Percentiles rank a stretch among this genome's conserved stretches.
These are phyloP conservation scores for Perca schrenkii DNA, from an alignment of 2,113 vertebrate genomes.

Conservation along the genomic window DNA sequence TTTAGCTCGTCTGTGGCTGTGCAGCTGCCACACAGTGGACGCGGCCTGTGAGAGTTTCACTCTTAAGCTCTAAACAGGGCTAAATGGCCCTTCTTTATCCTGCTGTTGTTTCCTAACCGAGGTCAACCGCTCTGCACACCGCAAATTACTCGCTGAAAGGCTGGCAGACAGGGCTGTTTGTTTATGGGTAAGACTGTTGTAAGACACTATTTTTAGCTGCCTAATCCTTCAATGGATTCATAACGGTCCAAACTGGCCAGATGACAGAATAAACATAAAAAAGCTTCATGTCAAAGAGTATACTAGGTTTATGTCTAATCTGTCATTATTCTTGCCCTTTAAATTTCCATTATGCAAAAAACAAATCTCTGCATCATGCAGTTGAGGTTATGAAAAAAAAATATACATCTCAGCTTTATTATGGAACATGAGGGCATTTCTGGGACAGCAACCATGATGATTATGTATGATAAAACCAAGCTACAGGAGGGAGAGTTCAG, in stretches of 20 bases:
- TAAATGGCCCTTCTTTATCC: conserved; percentile 60
- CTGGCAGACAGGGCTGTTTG: conserved; percentile 72
- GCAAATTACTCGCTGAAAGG: conserved; percentile 75
- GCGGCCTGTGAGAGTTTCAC: conserved; percentile 24
- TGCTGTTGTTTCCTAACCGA: conserved; percentile 68
- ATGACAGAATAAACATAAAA: conserved; percentile 67
- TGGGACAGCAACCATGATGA: neutral
- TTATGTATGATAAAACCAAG: conserved; percentile 34
- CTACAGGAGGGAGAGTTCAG: neutral
- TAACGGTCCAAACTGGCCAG: conserved; percentile 71
- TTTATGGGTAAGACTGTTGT: conserved; percentile 71
- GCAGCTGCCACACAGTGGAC: conserved; percentile 66
- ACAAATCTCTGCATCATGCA: conserved; percentile 12
- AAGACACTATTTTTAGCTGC: conserved; percentile 74
- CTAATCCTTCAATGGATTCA: conserved; percentile 83
- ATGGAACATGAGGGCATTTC: conserved; percentile 30
- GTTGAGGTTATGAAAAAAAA: conserved; percentile 30
- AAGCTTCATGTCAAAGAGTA: conserved; percentile 31
- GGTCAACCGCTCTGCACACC: conserved; percentile 72
- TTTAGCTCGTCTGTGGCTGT: conserved; percentile 78
- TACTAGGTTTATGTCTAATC: conserved; percentile 71
- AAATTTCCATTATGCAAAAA: conserved; percentile 16
- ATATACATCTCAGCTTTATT: conserved; percentile 31
- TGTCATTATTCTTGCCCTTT: conserved; percentile 67
- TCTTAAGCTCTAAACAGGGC: conserved; percentile 47